Percentiles rank a stretch among this genome's conserved stretches.
Evolutionary conservation across 2,797 vertebrate genomes (phyloP).

Genomic region (Mus spretus): DNA sequence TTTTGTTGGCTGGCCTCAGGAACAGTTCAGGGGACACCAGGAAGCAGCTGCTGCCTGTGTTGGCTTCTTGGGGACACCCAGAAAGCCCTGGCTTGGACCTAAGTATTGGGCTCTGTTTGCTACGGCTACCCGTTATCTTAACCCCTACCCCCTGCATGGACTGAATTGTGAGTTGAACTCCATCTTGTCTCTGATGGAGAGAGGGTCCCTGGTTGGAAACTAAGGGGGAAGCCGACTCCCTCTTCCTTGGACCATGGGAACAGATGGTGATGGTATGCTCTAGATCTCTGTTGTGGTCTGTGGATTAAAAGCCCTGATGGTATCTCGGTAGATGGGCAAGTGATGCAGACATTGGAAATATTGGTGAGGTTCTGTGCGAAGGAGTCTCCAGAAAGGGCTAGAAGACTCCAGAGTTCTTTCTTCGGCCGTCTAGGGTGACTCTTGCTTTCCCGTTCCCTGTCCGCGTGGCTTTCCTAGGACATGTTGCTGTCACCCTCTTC

Average conservation of each 20-base stretch:
- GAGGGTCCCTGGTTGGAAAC: background rate
- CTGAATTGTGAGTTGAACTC: background rate
- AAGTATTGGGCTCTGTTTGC: background rate
- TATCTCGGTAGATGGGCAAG: background rate
- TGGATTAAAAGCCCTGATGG: background rate
- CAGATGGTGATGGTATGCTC: background rate
- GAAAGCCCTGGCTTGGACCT: background rate
- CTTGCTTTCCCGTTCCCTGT: background rate
- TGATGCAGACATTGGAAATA: background rate
- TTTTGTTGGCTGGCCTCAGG: background rate
- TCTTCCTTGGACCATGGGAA: background rate
- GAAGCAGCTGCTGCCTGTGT: background rate
- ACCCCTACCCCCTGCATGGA: accelerated
- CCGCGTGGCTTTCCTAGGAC: background rate
- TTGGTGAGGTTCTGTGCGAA: too few species aligned
- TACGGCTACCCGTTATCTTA: background rate
- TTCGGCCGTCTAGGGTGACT: background rate
- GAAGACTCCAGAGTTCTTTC: background rate
- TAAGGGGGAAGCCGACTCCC: background rate
- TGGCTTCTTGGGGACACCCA: too few species aligned
- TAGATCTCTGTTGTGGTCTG: background rate
- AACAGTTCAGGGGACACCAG: background rate
- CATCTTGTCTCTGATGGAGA: background rate
- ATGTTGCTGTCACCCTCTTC: too few species aligned
- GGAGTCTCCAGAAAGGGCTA: background rate